Conservation (phyloP, 1,140 invertebrate genomes). For the Stenopsyche tienmushanensis region DNA sequence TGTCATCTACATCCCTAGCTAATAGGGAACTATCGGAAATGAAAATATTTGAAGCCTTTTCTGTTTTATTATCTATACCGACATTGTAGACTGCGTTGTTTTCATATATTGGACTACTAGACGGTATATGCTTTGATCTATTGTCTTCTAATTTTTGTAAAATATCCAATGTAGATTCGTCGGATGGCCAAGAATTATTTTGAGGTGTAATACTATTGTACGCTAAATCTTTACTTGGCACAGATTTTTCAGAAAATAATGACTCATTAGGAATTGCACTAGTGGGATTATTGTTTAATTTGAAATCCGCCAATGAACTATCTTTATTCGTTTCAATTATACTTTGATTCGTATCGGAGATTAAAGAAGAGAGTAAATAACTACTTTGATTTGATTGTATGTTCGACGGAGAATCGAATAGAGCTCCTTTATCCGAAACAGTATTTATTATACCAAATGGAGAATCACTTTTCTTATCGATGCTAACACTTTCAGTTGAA, state of each 20-base stretch:
- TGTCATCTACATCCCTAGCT: conserved; percentile 14
- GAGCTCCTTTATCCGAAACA: conserved; percentile 30
- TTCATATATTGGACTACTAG: neutral
- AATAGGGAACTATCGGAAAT: neutral
- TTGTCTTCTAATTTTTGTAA: neutral
- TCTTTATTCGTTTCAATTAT: neutral
- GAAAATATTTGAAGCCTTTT: neutral
- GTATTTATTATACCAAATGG: conserved; percentile 10
- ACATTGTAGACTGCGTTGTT: neutral
- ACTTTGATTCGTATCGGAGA: neutral
- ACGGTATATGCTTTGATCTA: too few species aligned
- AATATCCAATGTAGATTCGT: neutral
- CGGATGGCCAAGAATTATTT: neutral
- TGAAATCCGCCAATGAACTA: neutral
- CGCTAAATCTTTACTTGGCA: neutral
- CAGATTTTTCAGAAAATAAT: neutral
- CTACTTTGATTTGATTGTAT: conserved; percentile 32
- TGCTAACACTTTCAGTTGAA: conserved; percentile 19
- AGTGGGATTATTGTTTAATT: too few species aligned
- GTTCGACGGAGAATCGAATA: conserved; percentile 33
- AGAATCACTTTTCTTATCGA: conserved; percentile 25
- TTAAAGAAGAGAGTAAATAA: conserved; percentile 11
- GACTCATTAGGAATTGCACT: neutral
- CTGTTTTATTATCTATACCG: neutral
- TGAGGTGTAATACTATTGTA: neutral